A percentile compares a stretch with the other conserved stretches of the same genome.
Conservation (phyloP, 1,140 invertebrate genomes). For the Phocides pigmalion region DNA sequence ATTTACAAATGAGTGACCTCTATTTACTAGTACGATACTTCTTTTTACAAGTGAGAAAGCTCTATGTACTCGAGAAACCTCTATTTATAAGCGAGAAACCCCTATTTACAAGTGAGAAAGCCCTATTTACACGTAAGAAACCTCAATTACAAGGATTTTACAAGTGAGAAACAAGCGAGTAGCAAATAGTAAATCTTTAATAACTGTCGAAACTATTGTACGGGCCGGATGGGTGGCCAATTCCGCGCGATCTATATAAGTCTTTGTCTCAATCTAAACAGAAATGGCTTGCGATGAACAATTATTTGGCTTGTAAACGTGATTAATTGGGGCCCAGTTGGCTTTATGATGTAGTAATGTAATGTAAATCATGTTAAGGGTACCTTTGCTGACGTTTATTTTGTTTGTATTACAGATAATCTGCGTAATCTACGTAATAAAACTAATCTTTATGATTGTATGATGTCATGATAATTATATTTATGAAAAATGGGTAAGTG, state of each 20-base stretch:
- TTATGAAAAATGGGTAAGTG: no score
- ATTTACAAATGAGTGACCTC: no score
- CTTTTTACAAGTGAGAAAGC: no score
- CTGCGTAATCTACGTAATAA: no score
- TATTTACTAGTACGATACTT: no score
- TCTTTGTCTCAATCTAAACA: slow-evolving; percentile 55
- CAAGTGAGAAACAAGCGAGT: neutral
- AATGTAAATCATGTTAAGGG: slow-evolving; percentile 4
- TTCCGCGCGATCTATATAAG: slow-evolving; percentile 44
- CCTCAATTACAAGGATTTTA: neutral
- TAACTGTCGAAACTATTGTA: slow-evolving; percentile 33
- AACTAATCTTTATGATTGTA: no score
- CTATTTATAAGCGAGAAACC: no score
- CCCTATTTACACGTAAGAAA: no score
- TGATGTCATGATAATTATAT: no score
- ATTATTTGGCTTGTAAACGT: slow-evolving; percentile 64
- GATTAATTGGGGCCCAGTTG: slow-evolving; percentile 51
- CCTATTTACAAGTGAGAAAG: neutral
- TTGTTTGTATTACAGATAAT: neutral
- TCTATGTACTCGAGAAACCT: no score
- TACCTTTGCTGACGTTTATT: neutral
- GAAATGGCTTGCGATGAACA: slow-evolving; percentile 47
- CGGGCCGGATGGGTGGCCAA: slow-evolving; percentile 34
- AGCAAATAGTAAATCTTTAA: slow-evolving; percentile 17
- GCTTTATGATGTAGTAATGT: slow-evolving; percentile 16